A percentile compares a stretch with the other conserved stretches of the same genome.
phyloP scores from a whole-genome alignment of 1,140 invertebrate genomes.

The Saccostrea echinata region DNA sequence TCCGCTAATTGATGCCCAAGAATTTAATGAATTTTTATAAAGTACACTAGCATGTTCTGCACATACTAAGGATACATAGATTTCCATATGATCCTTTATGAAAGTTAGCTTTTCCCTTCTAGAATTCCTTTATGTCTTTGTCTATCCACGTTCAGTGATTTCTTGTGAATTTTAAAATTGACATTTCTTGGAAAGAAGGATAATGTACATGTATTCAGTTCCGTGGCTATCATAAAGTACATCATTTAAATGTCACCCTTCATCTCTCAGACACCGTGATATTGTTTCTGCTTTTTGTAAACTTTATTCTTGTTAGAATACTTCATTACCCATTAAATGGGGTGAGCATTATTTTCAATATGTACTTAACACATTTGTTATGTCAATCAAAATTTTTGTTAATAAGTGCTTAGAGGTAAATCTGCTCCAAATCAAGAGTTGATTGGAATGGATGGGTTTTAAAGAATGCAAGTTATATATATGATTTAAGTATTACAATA shows the following conservation, averaged over 20 bases:
- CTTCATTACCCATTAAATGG: constrained; percentile 18
- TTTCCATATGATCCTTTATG: too few relatives aligned
- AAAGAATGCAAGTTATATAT: constrained; percentile 30
- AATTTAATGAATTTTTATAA: too few relatives aligned
- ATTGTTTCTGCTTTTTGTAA: constrained; percentile 12
- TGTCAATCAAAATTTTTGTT: constrained; percentile 29
- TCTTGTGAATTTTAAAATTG: too few relatives aligned
- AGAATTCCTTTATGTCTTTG: too few relatives aligned
- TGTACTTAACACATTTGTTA: constrained; percentile 24
- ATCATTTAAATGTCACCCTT: neutral
- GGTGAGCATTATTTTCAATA: neutral
- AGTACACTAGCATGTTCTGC: too few relatives aligned
- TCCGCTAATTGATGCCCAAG: too few relatives aligned
- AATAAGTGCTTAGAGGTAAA: neutral
- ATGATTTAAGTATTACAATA: neutral
- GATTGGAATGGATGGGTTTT: constrained; percentile 7
- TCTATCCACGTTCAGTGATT: too few relatives aligned
- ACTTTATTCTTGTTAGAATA: neutral
- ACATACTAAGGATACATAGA: too few relatives aligned
- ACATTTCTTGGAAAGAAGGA: too few relatives aligned
- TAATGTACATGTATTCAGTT: too few relatives aligned
- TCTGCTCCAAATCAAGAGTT: neutral
- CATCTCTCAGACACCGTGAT: neutral
- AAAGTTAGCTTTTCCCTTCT: too few relatives aligned
- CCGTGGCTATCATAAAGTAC: too few relatives aligned